Percentiles rank a stretch among this genome's conserved stretches.
phyloP scores from a whole-genome alignment of 2,797 vertebrate genomes.

The Pangasius mekongensis region DNA sequence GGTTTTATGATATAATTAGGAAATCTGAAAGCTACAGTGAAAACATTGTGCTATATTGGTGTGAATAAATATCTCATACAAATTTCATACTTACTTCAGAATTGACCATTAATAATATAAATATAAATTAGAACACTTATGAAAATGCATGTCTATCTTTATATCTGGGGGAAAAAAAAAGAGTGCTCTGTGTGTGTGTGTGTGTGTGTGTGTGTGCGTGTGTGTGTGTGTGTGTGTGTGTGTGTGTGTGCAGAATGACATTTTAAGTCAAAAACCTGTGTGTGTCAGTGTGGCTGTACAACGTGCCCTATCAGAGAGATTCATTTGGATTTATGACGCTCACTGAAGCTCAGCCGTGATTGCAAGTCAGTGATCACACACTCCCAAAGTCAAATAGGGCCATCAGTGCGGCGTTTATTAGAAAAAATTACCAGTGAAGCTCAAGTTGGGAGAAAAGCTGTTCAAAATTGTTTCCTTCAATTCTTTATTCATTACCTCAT shows the following conservation, averaged over 20 bases:
- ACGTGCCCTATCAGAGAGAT: slow-evolving; percentile 19
- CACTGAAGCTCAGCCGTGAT: slow-evolving; percentile 29
- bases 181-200: neutral
- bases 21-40: neutral
- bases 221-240: neutral
- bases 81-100: neutral
- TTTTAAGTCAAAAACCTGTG: neutral
- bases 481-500: slow-evolving; percentile 58
- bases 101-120: neutral
- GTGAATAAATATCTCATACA: neutral
- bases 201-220: slow-evolving; percentile 14
- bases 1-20: neutral
- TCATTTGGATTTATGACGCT: slow-evolving; percentile 41
- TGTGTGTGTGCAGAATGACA: neutral
- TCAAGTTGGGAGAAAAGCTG: slow-evolving; percentile 44
- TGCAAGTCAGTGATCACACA: slow-evolving; percentile 38
- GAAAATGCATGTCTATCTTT: neutral
- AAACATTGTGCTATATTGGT: neutral
- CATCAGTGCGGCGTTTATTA: slow-evolving; percentile 48
- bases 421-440: slow-evolving; percentile 47
- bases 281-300: neutral
- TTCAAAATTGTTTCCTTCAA: slow-evolving; percentile 59
- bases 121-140: neutral
- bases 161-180: neutral
- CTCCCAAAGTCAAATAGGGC: slow-evolving; percentile 26